Base-by-base conservation (phyloP, 2,888 invertebrate genomes). In the Phalangium opilio region DNA sequence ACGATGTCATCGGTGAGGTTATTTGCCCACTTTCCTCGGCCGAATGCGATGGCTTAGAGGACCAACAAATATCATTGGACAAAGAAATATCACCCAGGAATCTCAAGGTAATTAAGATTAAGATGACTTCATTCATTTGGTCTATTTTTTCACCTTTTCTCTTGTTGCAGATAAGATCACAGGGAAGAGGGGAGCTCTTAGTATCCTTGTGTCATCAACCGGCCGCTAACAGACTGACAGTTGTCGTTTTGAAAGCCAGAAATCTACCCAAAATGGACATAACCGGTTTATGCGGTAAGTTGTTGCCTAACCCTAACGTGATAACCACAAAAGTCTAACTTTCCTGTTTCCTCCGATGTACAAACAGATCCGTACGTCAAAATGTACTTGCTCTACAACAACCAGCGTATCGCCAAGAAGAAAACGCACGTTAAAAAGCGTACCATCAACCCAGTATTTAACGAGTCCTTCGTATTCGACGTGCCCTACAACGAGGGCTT, bases 381-480 rank as follows among this genome's bases (percentile, higher is more conserved):
- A 70, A 87, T 98, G 69, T 96, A 96, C 69, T 74, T 96, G 60
- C 73, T 93, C 46, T 91, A 85, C 72, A 91, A 96, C 70, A 87
- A 89, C n/a, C 93, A 95, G 65, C 80, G 95, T 55, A 86, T 96
- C 61, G 89, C 91, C 43, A 98, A 96, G 75, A 95, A 95, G 76
- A 95, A 96, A 74, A 96, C 96, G 0, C 95, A 95, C 67, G 93
- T 96, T 43, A 95, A 95, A 76, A 96, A 93, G 68, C 78, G 93
- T 48, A 96, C 96, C 1, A 73, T 93, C 59, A 91, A 90, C 71
- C 98, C 96, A 1, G 93, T 98, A 47, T 98, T 93, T 75, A 98
- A 98, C 72, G 96, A 98, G 70, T 91, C 91, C 45, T 95, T 98
- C 70, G 86, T 91, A 46, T 96, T 96, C 66, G 95, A 96, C 62